phyloP scores from a whole-genome alignment of 2,888 invertebrate genomes.

The Artemia sp. region DNA sequence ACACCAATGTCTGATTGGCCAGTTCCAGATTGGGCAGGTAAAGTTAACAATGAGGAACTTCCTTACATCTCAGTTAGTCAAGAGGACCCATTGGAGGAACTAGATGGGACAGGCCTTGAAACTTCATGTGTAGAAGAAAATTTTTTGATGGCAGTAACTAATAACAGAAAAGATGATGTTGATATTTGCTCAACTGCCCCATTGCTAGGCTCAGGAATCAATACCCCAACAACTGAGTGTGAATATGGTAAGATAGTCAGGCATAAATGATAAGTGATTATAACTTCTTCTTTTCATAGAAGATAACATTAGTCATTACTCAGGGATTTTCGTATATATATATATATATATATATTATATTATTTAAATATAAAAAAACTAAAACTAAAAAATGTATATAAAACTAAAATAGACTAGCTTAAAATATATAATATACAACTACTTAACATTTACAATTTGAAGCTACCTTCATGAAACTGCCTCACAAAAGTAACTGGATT shows the following conservation, averaged over 20 bases:
- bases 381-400: too few relatives aligned
- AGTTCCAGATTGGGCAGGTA: not conserved
- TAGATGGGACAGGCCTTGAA: not conserved
- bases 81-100: not conserved
- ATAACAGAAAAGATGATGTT: not conserved
- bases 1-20: constrained; percentile 11
- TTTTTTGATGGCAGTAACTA: not conserved
- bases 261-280: too few relatives aligned
- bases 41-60: not conserved
- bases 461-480: too few relatives aligned
- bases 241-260: not conserved
- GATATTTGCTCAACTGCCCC: constrained; percentile 13
- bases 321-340: too few relatives aligned
- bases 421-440: too few relatives aligned
- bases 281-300: too few relatives aligned
- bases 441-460: too few relatives aligned
- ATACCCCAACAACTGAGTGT: not conserved
- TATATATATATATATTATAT: too few relatives aligned
- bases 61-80: constrained; percentile 9
- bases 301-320: too few relatives aligned
- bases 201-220: not conserved
- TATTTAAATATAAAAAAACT: too few relatives aligned
- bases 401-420: too few relatives aligned
- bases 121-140: not conserved
- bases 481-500: too few relatives aligned